Base-by-base conservation (phyloP, 2,113 vertebrate species). In the Toxostoma redivivum region DNA sequence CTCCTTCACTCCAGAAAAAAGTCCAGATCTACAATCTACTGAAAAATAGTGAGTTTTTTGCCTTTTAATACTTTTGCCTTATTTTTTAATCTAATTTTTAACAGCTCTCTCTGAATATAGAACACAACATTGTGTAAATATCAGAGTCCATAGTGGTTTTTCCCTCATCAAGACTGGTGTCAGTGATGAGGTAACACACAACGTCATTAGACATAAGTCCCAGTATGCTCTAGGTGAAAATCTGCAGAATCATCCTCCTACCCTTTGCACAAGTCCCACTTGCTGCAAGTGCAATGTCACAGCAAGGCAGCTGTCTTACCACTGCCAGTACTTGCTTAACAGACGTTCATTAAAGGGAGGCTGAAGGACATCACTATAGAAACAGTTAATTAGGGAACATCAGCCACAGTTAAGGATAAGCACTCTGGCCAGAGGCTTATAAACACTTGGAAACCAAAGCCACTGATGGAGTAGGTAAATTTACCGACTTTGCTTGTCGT, bases 291-390 rank as follows among this genome's bases (percentile, higher is more conserved):
- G 67, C 0, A 0, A 40, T 71, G 51, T 86, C 91, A 83, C 1
- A 86, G 64, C 78, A 92, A 45, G 72, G 45, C 21, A 70, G 72
- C 51, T 70, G 65, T 81, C 54, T 47, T 81, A 67, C 23, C 35
- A 38, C 56, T 81, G 58, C 50, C 76, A 92, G 64, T 6, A 60
- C 66, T 83, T 83, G 53, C 47, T 48, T 31, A 92, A 66, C 44
- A 78, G 40, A 58, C 71, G 64, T 44, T 95, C 72, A 60, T 88
- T 93, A 90, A 81, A 81, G 25, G 38, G 17, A 92, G 21, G 19
- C n/a, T 92, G 86, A 86, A 86, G 74, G 64, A 78, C 64, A 94
- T 90, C 61, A 45, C 86, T 88, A 62, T 84, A 88, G 79, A 88
- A 88, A 90, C 86, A 78, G 50, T 80, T 89, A 90, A 80, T 79